A percentile compares a stretch with the other conserved stretches of the same genome.
Conservation (phyloP, 1,140 invertebrate species). For the Lasaia peninsularis region DNA sequence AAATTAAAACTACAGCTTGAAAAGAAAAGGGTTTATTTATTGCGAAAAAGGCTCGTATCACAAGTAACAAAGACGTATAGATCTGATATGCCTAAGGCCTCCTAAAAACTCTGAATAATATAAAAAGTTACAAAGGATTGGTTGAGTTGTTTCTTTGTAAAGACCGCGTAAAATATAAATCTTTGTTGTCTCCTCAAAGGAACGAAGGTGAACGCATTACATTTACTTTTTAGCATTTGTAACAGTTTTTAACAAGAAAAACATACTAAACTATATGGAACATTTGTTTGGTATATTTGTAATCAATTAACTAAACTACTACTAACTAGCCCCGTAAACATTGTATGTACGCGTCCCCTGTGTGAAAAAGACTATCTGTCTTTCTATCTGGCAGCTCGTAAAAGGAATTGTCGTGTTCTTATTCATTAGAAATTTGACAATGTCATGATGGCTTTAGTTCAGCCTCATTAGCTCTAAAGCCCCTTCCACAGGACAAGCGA, state of each 20-base stretch:
- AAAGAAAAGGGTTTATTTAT: background rate
- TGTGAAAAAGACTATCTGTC: too few relatives aligned
- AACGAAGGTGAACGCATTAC: slow-evolving; percentile 14
- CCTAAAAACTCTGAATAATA: slow-evolving; percentile 32
- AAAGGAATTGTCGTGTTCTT: too few relatives aligned
- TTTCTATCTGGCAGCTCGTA: too few relatives aligned
- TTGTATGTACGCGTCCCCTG: too few relatives aligned
- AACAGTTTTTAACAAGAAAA: slow-evolving; percentile 9
- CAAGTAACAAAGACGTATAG: slow-evolving; percentile 18
- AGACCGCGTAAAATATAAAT: slow-evolving; percentile 28
- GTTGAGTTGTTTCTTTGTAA: slow-evolving; percentile 21
- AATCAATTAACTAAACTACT: too few relatives aligned
- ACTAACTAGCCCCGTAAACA: too few relatives aligned
- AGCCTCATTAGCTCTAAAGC: too few relatives aligned
- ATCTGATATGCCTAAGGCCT: slow-evolving; percentile 28
- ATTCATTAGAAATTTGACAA: too few relatives aligned
- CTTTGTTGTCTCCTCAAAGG: slow-evolving; percentile 16
- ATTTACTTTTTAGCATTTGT: slow-evolving; percentile 19
- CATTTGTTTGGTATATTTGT: too few relatives aligned
- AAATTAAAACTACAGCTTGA: background rate
- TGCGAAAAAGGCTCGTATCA: background rate
- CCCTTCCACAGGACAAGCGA: too few relatives aligned
- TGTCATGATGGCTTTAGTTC: too few relatives aligned
- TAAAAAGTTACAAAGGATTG: slow-evolving; percentile 27
- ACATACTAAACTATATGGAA: too few relatives aligned